phyloP scores from a whole-genome alignment of 2,797 vertebrate species.

The Spea hammondii region DNA sequence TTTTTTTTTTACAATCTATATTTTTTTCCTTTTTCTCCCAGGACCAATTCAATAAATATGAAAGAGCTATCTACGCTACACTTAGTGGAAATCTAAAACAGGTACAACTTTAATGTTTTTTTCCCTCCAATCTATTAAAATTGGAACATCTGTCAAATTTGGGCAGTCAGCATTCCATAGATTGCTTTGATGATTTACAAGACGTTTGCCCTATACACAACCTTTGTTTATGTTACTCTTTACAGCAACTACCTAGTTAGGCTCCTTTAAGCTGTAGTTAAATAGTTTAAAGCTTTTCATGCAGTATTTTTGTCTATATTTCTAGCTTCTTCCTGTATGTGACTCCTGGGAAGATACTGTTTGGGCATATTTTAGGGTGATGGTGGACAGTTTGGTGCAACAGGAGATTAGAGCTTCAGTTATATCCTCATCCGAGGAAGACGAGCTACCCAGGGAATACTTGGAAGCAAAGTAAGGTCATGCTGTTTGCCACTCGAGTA shows the following conservation, averaged over 20 bases:
- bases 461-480: conserved; percentile 84
- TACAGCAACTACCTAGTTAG: no score
- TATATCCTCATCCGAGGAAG: conserved; percentile 77
- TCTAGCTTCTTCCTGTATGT: conserved; percentile 87
- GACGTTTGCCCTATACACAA: no score
- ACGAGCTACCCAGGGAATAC: conserved; percentile 87
- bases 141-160: no score
- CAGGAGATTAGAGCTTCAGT: conserved; percentile 88
- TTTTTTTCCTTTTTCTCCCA: conserved; percentile 61
- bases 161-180: no score
- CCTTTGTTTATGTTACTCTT: no score
- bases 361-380: conserved; percentile 92
- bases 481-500: background rate
- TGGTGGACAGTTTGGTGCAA: conserved; percentile 93
- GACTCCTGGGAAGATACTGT: conserved; percentile 96
- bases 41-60: conserved; percentile 90
- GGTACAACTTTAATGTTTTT: conserved; percentile 64
- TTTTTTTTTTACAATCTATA: background rate
- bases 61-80: conserved; percentile 90
- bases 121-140: no score
- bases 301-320: background rate
- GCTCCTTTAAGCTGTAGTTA: no score
- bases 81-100: conserved; percentile 94
- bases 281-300: no score
- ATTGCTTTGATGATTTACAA: no score